Conservation (phyloP, 92 coral and sea anemone species). For the Meandrina meandrites region DNA sequence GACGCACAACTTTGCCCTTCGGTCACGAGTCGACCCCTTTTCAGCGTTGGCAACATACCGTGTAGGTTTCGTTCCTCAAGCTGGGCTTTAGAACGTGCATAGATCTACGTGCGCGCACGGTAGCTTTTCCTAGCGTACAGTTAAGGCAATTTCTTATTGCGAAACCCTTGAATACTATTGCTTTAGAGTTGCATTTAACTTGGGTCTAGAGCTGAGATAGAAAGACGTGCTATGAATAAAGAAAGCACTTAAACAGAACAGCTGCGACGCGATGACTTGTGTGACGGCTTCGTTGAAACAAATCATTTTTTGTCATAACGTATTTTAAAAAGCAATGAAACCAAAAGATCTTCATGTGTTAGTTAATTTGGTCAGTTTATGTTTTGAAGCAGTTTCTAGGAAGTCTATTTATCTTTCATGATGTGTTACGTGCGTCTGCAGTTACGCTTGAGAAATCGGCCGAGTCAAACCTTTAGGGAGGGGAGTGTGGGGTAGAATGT, state of each 20-base stretch:
- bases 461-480: not conserved
- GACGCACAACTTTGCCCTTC: not conserved
- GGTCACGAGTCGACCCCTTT: constrained; percentile 5
- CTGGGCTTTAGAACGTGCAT: too few relatives aligned
- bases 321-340: constrained; percentile 22
- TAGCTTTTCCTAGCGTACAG: not conserved
- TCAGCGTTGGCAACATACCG: not conserved
- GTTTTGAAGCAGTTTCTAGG: constrained; percentile 40
- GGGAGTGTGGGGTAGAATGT: not conserved
- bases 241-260: not conserved
- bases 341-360: constrained; percentile 18
- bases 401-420: constrained; percentile 35
- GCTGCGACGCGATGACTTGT: not conserved
- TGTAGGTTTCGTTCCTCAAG: not conserved
- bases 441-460: not conserved
- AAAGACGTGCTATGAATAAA: not conserved
- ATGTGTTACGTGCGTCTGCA: constrained; percentile 4
- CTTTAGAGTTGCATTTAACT: not conserved
- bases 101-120: not conserved
- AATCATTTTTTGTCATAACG: constrained; percentile 12
- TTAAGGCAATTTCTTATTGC: not conserved
- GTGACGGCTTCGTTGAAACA: not conserved
- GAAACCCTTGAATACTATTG: not conserved
- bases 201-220: not conserved
- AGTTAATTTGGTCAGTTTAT: not conserved